Base-by-base conservation (phyloP, 1,140 invertebrate species). In the Phenacoccus solenopsis region DNA sequence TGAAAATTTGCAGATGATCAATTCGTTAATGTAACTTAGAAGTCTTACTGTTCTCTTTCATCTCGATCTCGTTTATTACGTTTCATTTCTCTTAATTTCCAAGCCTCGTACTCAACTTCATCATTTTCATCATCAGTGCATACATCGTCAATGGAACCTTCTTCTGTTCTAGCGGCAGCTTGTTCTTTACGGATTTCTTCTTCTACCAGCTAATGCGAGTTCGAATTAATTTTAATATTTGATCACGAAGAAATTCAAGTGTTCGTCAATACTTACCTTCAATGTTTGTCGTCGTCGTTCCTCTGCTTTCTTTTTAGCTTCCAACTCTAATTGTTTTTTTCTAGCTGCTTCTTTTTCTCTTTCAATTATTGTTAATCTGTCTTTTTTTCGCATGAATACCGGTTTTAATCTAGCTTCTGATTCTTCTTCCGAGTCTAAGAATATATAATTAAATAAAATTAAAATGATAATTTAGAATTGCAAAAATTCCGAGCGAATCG, bases 51-150 rank as follows among this genome's bases (percentile, higher is more conserved):
- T 83, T 98, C 96, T 75, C 91, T 82, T 81, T 98, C 94, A 75
- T 99, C 96, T 73, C 95, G 86, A 78, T 98, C 94, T 20, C 95
- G 82, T 79, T 98, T 99, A 30, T 98, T 89, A 49, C 98, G 81
- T 78, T 96, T 97, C 75, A 99, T 83, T 82, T 99, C 98, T 27
- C 98, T 82, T 5, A 97, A 76, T 81, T 99, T 99, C 97, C 97
- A 99, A 0, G 90, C 85, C 80, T 99, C 97, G 77, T 98, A 99
- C 76, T 96, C 95, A 5, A 96, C 86, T 79, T 99, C 97, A 77
- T 98, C 94, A 79, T 97, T 96, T 78, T 99, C 98, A 80, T 99
- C 97, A 77, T 98, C 97, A 0, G 96, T 98, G 76, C 90, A 89
- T 1, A 99, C 88, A 76, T 94, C 91, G 74, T 91, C 87, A n/a